Conservation (phyloP, 1,140 invertebrate genomes). For the Heliothis subflexa region DNA sequence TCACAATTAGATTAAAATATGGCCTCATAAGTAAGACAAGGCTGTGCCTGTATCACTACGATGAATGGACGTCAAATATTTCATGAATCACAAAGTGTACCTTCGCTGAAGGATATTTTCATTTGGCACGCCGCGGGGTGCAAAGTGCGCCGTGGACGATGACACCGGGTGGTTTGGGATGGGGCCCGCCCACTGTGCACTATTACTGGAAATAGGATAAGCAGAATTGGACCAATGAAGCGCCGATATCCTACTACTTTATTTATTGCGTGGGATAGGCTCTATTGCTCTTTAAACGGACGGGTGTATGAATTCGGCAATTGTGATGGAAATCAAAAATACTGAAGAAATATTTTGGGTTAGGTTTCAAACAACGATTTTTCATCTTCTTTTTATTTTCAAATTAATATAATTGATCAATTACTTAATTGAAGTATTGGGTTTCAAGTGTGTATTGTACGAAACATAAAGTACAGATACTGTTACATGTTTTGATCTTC, state of each 20-base stretch:
- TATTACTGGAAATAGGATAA: slow-evolving; percentile 30
- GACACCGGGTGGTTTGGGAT: slow-evolving; percentile 2
- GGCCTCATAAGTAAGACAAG: no score
- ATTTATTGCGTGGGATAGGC: slow-evolving; percentile 6
- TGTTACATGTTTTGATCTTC: not conserved
- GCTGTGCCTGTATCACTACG: no score
- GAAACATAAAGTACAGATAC: no score
- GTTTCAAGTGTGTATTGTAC: no score
- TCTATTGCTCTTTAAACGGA: slow-evolving; percentile 3
- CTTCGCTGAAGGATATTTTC: not conserved
- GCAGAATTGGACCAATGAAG: slow-evolving; percentile 33
- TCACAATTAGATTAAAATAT: no score
- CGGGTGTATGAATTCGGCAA: not conserved
- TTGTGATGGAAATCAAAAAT: not conserved
- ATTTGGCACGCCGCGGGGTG: slow-evolving; percentile 25
- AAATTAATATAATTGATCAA: not conserved
- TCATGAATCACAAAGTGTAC: not conserved
- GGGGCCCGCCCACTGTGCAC: slow-evolving; percentile 20
- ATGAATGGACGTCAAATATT: no score
- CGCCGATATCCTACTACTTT: slow-evolving; percentile 1
- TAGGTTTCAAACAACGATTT: not conserved
- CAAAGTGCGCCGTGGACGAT: slow-evolving; percentile 29
- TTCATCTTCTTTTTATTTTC: not conserved
- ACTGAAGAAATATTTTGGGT: not conserved
- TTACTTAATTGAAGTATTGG: not conserved